A percentile compares a stretch with the other conserved stretches of the same genome.
phyloP scores from a whole-genome alignment of 2,113 vertebrate genomes.

The Otolemur garnettii region DNA sequence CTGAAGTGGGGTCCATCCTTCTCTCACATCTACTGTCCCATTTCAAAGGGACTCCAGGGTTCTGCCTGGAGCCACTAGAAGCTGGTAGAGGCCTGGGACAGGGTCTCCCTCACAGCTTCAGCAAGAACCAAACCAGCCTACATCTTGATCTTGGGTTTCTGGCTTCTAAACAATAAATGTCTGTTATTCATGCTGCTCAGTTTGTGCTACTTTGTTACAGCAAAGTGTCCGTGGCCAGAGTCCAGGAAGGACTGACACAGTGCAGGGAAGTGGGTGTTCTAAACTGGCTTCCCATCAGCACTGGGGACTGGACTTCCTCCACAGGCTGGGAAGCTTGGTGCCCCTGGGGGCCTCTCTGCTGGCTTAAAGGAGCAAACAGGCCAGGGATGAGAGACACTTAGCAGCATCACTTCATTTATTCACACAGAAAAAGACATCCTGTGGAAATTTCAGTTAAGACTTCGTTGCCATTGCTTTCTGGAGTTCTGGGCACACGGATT shows the following conservation, averaged over 20 bases:
- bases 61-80: neutral
- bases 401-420: neutral
- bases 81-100: too few species aligned
- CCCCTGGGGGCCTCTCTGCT: fast-evolving
- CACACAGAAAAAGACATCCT: fast-evolving
- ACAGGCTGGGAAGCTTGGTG: fast-evolving
- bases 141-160: neutral
- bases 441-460: too few species aligned
- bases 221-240: too few species aligned
- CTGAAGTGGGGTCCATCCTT: too few species aligned
- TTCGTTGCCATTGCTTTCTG: fast-evolving
- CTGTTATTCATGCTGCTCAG: neutral
- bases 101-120: neutral
- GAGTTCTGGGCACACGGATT: neutral
- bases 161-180: neutral
- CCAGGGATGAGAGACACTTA: neutral
- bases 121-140: neutral
- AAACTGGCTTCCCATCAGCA: fast-evolving
- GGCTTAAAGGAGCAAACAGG: fast-evolving
- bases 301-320: fast-evolving
- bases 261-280: fast-evolving
- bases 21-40: too few species aligned
- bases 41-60: too few species aligned
- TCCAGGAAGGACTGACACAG: neutral
- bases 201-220: neutral